These are phyloP conservation scores for Amazonetta brasiliensis DNA, from an alignment of 2,797 vertebrate genomes.

Conservation along the genomic window DNA sequence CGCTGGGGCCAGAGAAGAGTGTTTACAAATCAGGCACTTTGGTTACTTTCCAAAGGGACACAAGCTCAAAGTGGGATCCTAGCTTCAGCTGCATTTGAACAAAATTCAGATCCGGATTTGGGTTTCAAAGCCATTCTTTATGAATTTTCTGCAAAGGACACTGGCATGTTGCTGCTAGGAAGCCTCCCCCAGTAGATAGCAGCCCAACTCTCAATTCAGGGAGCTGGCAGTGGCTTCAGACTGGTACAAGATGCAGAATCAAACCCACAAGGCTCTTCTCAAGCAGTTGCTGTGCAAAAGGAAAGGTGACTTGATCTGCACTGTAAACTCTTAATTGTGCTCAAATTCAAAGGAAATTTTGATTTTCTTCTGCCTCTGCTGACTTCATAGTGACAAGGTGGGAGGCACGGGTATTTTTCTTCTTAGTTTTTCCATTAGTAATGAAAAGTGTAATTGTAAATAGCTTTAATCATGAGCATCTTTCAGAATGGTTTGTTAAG, in stretches of 20 bases:
- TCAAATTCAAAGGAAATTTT: not conserved
- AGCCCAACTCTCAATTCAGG: not conserved
- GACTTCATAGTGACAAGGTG: slow-evolving; percentile 16
- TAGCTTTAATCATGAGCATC: not conserved
- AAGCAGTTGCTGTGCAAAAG: not conserved
- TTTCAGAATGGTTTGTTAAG: slow-evolving; percentile 24
- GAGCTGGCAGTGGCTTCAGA: not conserved
- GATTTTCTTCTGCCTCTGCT: slow-evolving; percentile 16
- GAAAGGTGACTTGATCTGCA: slow-evolving; percentile 24
- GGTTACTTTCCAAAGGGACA: not conserved
- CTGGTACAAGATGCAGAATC: not conserved
- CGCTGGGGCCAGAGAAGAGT: not conserved
- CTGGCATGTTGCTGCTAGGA: not conserved
- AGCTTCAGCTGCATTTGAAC: not conserved
- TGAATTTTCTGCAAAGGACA: not conserved
- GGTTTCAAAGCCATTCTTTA: not conserved
- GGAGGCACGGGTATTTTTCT: not conserved
- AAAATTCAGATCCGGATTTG: not conserved
- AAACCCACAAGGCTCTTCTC: not conserved
- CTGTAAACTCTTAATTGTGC: slow-evolving; percentile 17
- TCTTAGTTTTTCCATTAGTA: slow-evolving; percentile 19
- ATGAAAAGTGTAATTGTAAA: slow-evolving; percentile 28
- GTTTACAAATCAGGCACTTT: not conserved
- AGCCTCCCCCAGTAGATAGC: not conserved
- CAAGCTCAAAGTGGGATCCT: not conserved